These are phyloP conservation scores for Tamias sibiricus DNA, from an alignment of 2,113 vertebrate species.

Conservation along the genomic window DNA sequence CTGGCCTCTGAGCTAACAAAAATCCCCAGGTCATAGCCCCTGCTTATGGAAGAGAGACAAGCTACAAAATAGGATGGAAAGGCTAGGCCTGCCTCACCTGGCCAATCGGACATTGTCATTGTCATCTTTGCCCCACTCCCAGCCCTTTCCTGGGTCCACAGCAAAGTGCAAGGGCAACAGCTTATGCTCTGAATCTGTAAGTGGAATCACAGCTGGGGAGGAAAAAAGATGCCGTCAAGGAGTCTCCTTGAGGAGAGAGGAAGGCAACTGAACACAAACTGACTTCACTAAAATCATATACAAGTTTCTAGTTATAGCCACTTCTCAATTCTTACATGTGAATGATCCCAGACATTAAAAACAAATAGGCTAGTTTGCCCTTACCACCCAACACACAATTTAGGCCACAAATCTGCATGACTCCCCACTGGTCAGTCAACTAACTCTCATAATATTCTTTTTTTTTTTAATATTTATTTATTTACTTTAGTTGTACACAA, in stretches of 20 bases:
- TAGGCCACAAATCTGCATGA: background rate
- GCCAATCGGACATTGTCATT: constrained; percentile 94
- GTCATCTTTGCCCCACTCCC: constrained; percentile 98
- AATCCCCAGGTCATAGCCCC: background rate
- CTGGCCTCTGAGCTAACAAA: background rate
- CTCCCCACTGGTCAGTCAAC: background rate
- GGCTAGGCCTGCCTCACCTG: constrained; percentile 86
- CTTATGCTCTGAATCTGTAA: constrained; percentile 97
- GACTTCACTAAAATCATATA: background rate
- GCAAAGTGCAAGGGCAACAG: constrained; percentile 98
- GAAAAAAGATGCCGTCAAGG: constrained; percentile 11
- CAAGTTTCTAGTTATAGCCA: background rate
- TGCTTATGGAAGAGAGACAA: background rate
- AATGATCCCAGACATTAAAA: background rate
- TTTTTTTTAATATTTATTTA: no score
- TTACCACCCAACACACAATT: background rate
- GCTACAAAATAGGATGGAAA: background rate
- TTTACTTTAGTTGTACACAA: no score
- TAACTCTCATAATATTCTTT: background rate
- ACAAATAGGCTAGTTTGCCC: background rate
- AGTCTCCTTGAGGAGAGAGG: background rate
- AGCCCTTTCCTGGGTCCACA: constrained; percentile 96
- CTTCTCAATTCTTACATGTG: background rate
- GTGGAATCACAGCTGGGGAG: constrained; percentile 94
- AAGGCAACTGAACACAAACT: background rate